Evolutionary conservation across 2,113 vertebrate genomes (phyloP).

Genomic region (Camelus bactrianus): DNA sequence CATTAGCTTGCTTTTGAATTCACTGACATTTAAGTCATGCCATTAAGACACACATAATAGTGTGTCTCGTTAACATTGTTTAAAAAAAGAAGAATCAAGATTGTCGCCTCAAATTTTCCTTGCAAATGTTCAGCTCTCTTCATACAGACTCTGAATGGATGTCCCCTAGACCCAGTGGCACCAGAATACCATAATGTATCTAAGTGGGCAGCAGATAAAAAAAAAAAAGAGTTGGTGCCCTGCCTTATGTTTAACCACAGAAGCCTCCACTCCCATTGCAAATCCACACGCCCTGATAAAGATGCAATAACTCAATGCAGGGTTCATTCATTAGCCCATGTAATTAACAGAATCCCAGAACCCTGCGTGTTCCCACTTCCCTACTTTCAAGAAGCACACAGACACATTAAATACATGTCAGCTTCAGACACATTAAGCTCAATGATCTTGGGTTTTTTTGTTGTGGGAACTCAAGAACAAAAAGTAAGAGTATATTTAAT

Average conservation of each 20-base stretch:
- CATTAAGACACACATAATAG: background rate
- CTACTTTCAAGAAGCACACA: background rate
- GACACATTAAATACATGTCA: background rate
- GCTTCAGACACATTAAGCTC: background rate
- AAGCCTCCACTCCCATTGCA: slow-evolving; percentile 12
- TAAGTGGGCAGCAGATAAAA: background rate
- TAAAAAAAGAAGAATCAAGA: background rate
- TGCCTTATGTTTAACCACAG: background rate
- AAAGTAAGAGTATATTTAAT: background rate
- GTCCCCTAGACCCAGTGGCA: background rate
- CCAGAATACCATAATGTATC: background rate
- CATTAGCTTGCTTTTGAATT: slow-evolving; percentile 54
- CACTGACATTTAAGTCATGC: background rate
- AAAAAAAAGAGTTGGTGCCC: background rate
- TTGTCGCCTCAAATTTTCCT: slow-evolving; percentile 48
- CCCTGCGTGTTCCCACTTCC: background rate
- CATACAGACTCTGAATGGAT: background rate
- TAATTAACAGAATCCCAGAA: background rate
- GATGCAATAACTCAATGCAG: background rate
- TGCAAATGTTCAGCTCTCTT: background rate
- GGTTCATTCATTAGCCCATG: background rate
- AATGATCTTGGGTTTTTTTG: background rate
- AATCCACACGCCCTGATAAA: background rate
- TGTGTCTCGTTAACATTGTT: background rate
- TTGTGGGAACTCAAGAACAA: background rate